Conservation (phyloP, 1,140 invertebrate genomes). For the Hesperophylax magnus region DNA sequence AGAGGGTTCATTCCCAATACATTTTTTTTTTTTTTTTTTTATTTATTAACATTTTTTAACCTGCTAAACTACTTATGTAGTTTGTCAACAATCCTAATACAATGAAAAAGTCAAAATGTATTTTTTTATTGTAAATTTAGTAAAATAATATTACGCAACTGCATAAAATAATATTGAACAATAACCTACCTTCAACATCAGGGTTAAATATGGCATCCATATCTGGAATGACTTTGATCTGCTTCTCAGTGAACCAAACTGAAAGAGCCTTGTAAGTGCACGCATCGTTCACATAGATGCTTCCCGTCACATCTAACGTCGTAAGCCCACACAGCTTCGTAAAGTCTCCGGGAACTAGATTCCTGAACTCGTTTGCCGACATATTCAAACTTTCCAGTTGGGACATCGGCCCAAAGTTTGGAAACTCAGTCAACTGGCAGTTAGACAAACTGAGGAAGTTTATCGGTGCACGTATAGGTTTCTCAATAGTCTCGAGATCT, state of each 20-base stretch:
- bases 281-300: slow-evolving; percentile 60
- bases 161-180: too few relatives aligned
- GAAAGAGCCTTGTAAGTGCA: slow-evolving; percentile 64
- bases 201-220: slow-evolving; percentile 44
- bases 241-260: slow-evolving; percentile 64
- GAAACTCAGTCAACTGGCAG: slow-evolving; percentile 69
- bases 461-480: slow-evolving; percentile 71
- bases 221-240: slow-evolving; percentile 61
- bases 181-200: slow-evolving; percentile 51
- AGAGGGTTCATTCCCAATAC: too few relatives aligned
- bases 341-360: slow-evolving; percentile 61
- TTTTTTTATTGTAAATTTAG: background rate
- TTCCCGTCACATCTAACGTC: slow-evolving; percentile 65
- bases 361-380: slow-evolving; percentile 64
- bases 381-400: slow-evolving; percentile 66
- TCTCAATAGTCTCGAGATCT: slow-evolving; percentile 64
- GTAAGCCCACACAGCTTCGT: slow-evolving; percentile 65
- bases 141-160: background rate
- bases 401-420: slow-evolving; percentile 71
- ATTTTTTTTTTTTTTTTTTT: too few relatives aligned
- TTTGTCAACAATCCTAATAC: too few relatives aligned
- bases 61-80: too few relatives aligned
- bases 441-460: slow-evolving; percentile 72
- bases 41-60: too few relatives aligned
- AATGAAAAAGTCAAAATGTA: too few relatives aligned